Percentiles rank a stretch among this genome's conserved stretches.
phyloP scores from a whole-genome alignment of 2,113 vertebrate genomes.

The Callipepla californica region DNA sequence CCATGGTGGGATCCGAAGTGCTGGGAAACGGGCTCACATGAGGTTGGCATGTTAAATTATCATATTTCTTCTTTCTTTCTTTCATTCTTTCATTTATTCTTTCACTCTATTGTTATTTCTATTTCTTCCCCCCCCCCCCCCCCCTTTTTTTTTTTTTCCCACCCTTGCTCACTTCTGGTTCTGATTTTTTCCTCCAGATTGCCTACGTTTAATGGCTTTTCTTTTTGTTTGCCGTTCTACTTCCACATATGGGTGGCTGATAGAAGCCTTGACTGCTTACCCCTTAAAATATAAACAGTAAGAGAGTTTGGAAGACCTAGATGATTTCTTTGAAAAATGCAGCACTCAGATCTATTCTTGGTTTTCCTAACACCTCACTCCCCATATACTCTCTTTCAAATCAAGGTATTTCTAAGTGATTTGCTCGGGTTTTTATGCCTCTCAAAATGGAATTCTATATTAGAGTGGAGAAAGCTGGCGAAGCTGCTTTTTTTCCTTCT shows the following conservation, averaged over 20 bases:
- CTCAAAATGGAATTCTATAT: neutral
- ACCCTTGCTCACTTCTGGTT: constrained; percentile 12
- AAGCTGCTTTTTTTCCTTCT: neutral
- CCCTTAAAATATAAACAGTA: neutral
- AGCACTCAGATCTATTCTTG: constrained; percentile 27
- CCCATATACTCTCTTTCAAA: neutral
- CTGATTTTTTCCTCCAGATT: constrained; percentile 44
- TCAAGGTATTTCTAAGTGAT: constrained; percentile 52
- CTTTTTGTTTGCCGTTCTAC: constrained; percentile 55
- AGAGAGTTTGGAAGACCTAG: neutral
- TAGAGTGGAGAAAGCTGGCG: neutral
- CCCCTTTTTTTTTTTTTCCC: neutral
- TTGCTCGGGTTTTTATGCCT: neutral
- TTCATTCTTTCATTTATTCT: too few species aligned
- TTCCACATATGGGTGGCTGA: constrained; percentile 18
- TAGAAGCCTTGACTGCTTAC: neutral
- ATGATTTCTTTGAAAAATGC: constrained; percentile 40
- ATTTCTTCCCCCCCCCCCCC: neutral
- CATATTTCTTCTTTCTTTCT: neutral
- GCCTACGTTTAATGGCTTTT: constrained; percentile 58
- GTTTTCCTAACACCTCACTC: neutral
- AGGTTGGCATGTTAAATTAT: constrained; percentile 42
- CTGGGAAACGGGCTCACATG: neutral
- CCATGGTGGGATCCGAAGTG: neutral
- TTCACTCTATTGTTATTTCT: neutral